Evolutionary conservation across 2,888 invertebrate species (phyloP).

Genomic region (Parthenolecanium corni): DNA sequence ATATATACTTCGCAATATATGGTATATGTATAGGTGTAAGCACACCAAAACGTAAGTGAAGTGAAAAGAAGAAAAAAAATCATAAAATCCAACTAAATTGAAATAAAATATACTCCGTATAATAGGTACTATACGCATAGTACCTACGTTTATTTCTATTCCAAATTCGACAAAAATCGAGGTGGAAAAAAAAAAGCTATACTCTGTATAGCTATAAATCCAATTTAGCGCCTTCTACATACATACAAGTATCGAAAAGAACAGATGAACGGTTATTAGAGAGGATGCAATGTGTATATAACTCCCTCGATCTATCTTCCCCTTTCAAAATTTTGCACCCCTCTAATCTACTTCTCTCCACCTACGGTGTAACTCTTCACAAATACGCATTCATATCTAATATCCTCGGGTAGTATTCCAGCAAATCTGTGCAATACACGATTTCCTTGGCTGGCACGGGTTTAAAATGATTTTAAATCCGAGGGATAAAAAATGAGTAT

Average conservation of each 20-base stretch:
- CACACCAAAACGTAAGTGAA: neutral
- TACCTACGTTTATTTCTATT: neutral
- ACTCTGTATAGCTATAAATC: slow-evolving; percentile 25
- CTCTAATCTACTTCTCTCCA: too few relatives aligned
- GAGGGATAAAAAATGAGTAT: slow-evolving; percentile 5
- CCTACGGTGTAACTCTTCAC: too few relatives aligned
- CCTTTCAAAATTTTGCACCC: too few relatives aligned
- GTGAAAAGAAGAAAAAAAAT: neutral
- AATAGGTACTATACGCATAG: neutral
- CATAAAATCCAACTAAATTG: neutral
- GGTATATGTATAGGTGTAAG: too few relatives aligned
- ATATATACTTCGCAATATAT: too few relatives aligned
- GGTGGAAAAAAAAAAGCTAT: neutral
- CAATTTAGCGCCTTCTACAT: slow-evolving; percentile 12
- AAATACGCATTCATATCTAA: too few relatives aligned
- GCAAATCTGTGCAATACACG: neutral
- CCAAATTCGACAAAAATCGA: neutral
- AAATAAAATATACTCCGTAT: slow-evolving; percentile 17
- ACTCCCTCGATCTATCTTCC: neutral
- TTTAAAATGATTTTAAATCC: slow-evolving; percentile 28
- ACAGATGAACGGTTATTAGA: slow-evolving; percentile 26
- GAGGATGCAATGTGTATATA: slow-evolving; percentile 12
- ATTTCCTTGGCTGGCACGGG: neutral
- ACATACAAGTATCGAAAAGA: slow-evolving; percentile 16
- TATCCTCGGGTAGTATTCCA: too few relatives aligned